Base-by-base conservation (phyloP, 2,888 invertebrate species). In the Spisula solida region DNA sequence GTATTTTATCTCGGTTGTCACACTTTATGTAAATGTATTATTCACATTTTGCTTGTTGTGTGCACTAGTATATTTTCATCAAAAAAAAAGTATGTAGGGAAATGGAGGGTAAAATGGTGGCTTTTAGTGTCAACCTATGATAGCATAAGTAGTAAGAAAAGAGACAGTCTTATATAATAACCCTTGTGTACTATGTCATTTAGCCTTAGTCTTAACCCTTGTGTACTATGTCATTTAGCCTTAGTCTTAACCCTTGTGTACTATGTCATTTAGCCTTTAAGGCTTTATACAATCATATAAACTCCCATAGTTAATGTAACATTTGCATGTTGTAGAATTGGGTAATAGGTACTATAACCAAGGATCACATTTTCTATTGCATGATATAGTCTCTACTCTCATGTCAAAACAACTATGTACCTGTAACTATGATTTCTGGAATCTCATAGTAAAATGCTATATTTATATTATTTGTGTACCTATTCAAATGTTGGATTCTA, bases 381-480 rank as follows among this genome's bases (percentile, higher is more conserved):
- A 75, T 75, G 34, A 31, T 18, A 16, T 75, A 34, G 5, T 14
- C 16, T 10, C 16, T 34, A 31, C 14, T 75, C 29, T 34, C 34
- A 34, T 31, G 75, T 75, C 75, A 34, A n/a, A n/a, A 16, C 16
- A 5, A 34, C 34, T 75, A 75, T 75, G 25, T 75, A 41, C 41
- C 41, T n/a, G n/a, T n/a, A n/a, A n/a, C 41, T 41, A 8, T 41
- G 2, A 75, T 75, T 75, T 75, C 75, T 75, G 31, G 1, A 16
- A 34, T 75, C 75, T 75, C 75, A 14, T 34, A 34, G 75, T 75
- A 75, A 75, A 75, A 75, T 75, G 75, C 75, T 75, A 25, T 10
- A 66, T 25, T 25, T 25, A n/a, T 25, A 25, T 25, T 66, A 25
- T 25, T 25, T n/a, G 25, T 25, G 25, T 66, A 66, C 25, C 8